phyloP scores from a whole-genome alignment of 35 echinoderm and acorn worm genomes.

The Patiria miniata region DNA sequence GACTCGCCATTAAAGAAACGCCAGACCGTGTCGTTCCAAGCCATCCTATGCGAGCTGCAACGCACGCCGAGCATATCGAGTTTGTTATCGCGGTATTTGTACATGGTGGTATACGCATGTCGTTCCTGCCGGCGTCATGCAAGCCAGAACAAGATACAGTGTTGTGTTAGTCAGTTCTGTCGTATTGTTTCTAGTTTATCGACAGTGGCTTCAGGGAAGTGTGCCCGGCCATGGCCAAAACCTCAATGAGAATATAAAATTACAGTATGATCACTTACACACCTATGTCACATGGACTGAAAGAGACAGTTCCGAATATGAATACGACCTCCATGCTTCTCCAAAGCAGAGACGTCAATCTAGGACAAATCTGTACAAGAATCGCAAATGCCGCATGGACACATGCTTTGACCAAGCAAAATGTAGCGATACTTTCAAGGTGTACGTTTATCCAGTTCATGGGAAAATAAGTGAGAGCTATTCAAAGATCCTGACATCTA shows the following conservation, averaged over 20 bases:
- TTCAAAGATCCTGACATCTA: conserved; percentile 78
- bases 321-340: conserved; percentile 46
- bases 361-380: conserved; percentile 65
- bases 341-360: conserved; percentile 35
- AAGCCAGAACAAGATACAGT: conserved; percentile 86
- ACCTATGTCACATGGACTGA: background rate
- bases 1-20: no score
- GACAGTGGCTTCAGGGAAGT: conserved; percentile 76
- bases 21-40: no score
- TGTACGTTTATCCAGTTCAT: conserved; percentile 89
- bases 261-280: conserved; percentile 30
- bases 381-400: conserved; percentile 97
- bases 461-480: conserved; percentile 76
- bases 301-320: conserved; percentile 7
- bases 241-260: conserved; percentile 25
- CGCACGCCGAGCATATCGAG: no score
- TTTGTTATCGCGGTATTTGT: no score
- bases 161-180: conserved; percentile 71
- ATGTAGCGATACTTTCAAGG: conserved; percentile 91
- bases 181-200: conserved; percentile 81
- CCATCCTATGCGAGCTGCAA: no score
- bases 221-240: background rate
- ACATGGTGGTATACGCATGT: no score
- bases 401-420: conserved; percentile 95
- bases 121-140: conserved; percentile 72